Evolutionary conservation across 1,140 invertebrate genomes (phyloP), one percentile per base, ranked within the genome.

Genomic region (Drosophila lini): DNA sequence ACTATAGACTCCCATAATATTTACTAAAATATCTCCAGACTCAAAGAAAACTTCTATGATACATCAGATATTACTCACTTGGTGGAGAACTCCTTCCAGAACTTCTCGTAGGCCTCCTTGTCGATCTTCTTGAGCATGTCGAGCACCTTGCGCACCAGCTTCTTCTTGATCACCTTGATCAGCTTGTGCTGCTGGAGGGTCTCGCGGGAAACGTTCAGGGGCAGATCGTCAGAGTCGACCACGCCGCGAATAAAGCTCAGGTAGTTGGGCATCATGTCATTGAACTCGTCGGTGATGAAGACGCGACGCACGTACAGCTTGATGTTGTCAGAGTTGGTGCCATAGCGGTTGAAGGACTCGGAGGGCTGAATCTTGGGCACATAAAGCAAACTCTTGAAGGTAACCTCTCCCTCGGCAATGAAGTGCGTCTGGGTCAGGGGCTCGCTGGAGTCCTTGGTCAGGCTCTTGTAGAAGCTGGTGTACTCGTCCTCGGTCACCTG

Each of bases 11-110:
- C 1, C 9, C 4, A 4, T 13, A 10, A 22, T 25, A n/a, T 3
- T 32, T 32, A 0, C 1, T n/a, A 16, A 41, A 16, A 57, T 2
- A n/a, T 11, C 8, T 40, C 11, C 0, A n/a, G 1, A 42, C 31
- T 16, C 11, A 0, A 11, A 38, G 15, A 16, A 31, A 11, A 3
- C 0, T 16, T 16, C 10, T 32, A 32, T 3, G 13, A 16, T 3
- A 7, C 16, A n/a, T 10, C 15, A n/a, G 10, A 50, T 32, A 22
- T 34, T 6, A 94, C 95, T 94, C 92, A 96, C 95, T 99, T 99
- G 48, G 98, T 99, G 44, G 98, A 98, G 93, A 98, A 99, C 93
- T 99, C 99, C 91, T 99, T 99, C 98, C 98, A 99, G 95, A 99
- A 99, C 79, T 96, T 96, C 4, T 97, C 95, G 91, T 98, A 99